Base-by-base conservation (phyloP, 1,140 invertebrate genomes). In the Caenorhabditis tropicalis region DNA sequence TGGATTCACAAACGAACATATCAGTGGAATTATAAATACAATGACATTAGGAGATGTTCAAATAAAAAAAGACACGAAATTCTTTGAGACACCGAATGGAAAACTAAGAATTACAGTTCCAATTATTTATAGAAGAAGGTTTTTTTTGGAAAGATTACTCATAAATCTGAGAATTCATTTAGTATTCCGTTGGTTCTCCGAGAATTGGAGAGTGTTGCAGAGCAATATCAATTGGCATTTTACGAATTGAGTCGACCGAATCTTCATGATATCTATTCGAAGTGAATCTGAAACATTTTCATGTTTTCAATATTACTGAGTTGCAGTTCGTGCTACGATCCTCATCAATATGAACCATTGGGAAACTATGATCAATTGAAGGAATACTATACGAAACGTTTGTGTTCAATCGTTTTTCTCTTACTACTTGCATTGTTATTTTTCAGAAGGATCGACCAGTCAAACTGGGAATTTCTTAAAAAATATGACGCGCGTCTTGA, bases 251-350 rank as follows among this genome's bases (percentile, higher is more conserved):
- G 31, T n/a, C 36, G 39, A n/a, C 60, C 60, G 39, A 70, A 70
- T 70, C 36, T 70, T 36, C 60, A 70, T n/a, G 60, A 70, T 39
- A 36, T 70, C 39, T 70, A 70, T n/a, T 15, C 60, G 9, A 70
- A 70, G 60, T 70, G 19, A 19, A 3, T 70, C n/a, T 27, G 19
- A 4, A 5, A 10, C 10, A 19, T 70, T 36, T 58, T 5, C 2
- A 2, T 46, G 9, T 46, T 46, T 46, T 46, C 16, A n/a, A 19
- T 51, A 7, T 1, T 39, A 36, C 39, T 36, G 2, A n/a, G 9
- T 51, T 21, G 9, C 33, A 70, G 60, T n/a, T 33, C 60, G 9
- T 36, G 31, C 31, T 70, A 70, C 39, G 60, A 70, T n/a, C 60
- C 29, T 27, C 60, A 19, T 15, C 60, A 70, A 36, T 36, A 36